Percentiles rank a stretch among this genome's conserved stretches.
These are phyloP conservation scores for Arvicanthis niloticus DNA, from an alignment of 2,113 vertebrate genomes.

Conservation along the genomic window DNA sequence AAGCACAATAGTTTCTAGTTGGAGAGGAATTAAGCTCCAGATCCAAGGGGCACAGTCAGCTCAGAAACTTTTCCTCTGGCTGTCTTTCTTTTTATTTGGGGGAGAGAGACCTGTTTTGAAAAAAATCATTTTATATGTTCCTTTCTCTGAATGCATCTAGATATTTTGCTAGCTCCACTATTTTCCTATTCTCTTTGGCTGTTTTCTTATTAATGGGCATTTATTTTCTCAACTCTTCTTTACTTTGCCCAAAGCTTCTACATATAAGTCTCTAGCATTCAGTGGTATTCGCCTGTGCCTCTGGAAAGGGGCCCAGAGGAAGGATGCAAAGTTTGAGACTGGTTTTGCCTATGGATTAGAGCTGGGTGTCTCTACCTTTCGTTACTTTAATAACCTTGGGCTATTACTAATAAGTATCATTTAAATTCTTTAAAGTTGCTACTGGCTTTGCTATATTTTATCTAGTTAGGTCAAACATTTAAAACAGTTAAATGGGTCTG, in stretches of 20 bases:
- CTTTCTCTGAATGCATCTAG: not conserved
- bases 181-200: not conserved
- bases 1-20: not conserved
- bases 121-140: not conserved
- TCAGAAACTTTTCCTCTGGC: not conserved
- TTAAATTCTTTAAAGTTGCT: not conserved
- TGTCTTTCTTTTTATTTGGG: not conserved
- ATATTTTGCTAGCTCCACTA: not conserved
- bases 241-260: not conserved
- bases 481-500: not conserved
- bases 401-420: not conserved
- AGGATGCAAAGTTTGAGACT: not conserved
- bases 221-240: not conserved
- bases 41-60: not conserved
- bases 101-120: not conserved
- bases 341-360: not conserved
- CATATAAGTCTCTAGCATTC: not conserved
- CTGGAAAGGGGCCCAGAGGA: not conserved
- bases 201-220: not conserved
- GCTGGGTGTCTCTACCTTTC: not conserved
- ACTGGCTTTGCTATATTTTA: not conserved
- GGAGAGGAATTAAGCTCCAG: not conserved
- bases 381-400: not conserved
- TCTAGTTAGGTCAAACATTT: not conserved
- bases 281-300: not conserved